Evolutionary conservation across 2,113 vertebrate genomes (phyloP).

Genomic region (Tupaia tana): DNA sequence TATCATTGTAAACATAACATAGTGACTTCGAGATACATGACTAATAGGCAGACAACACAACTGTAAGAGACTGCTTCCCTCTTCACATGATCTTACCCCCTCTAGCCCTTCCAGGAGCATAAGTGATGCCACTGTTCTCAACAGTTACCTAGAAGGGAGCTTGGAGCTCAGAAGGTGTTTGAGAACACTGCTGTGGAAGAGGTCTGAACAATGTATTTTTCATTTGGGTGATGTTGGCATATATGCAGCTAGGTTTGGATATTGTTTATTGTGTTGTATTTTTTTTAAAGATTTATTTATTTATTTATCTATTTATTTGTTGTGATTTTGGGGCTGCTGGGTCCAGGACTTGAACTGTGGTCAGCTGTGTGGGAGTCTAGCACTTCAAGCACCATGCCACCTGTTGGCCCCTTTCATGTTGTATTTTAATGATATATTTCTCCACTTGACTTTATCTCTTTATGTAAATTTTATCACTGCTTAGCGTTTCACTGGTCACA

Average conservation of each 20-base stretch:
- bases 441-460: neutral
- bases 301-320: no score
- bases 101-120: neutral
- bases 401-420: no score
- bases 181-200: conserved; percentile 7
- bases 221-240: neutral
- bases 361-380: no score
- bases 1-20: conserved; percentile 76
- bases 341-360: no score
- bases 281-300: neutral
- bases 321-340: no score
- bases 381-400: no score
- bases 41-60: conserved; percentile 61
- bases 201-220: neutral
- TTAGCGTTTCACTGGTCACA: neutral
- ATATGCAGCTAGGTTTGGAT: neutral
- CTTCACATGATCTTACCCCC: conserved; percentile 22
- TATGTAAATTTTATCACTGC: neutral
- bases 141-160: conserved; percentile 13
- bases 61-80: conserved; percentile 58
- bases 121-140: neutral
- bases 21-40: conserved; percentile 62
- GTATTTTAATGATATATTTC: neutral
- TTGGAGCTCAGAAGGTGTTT: neutral
- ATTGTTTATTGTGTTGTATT: neutral